Evolutionary conservation across 2,888 invertebrate species (phyloP), one percentile per base, ranked within the genome.

Genomic region (Mechanitis messenoides): DNA sequence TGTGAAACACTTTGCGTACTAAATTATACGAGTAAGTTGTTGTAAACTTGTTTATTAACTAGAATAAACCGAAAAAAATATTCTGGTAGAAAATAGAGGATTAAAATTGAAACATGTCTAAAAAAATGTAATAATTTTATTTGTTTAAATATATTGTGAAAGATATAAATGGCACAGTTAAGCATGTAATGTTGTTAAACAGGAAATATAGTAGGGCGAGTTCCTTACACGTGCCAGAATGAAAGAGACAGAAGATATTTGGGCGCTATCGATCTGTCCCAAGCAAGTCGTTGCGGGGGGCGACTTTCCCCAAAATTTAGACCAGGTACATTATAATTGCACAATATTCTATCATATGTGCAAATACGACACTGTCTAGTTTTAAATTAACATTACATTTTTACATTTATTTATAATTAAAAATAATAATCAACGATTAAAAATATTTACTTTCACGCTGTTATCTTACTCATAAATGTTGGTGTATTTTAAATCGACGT

Each of bases 201-300:
- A 58, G 64, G 60, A 69, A 65, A 58, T 59, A 53, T 59, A 58
- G 64, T 50, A 31, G 31, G 50, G 28, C 28, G 42, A 54, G 62
- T 62, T 58, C 62, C 65, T 59, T 66, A 60, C 46, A 64, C 64
- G 64, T 56, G 57, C 45, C 60, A 35, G 69, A 56, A 67, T 50
- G 71, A 71, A 68, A 46, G 64, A 68, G 72, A 70, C 33, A 45
- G 68, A 66, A 53, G 62, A 68, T 61, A 69, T 69, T 71, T 69
- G 67, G 68, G 63, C 62, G 64, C 63, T 70, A 72, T 72, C 69
- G 72, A 72, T 71, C 72, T 62, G 63, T 57, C 56, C 63, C 56
- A 50, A 61, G 64, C 64, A 54, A 56, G 46, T 55, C 53, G 54
- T 53, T 55, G 63, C 55, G 62, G 62, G 62, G 55, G 59, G 42